phyloP scores from a whole-genome alignment of 1,140 invertebrate species.

The Bombus breviceps region DNA sequence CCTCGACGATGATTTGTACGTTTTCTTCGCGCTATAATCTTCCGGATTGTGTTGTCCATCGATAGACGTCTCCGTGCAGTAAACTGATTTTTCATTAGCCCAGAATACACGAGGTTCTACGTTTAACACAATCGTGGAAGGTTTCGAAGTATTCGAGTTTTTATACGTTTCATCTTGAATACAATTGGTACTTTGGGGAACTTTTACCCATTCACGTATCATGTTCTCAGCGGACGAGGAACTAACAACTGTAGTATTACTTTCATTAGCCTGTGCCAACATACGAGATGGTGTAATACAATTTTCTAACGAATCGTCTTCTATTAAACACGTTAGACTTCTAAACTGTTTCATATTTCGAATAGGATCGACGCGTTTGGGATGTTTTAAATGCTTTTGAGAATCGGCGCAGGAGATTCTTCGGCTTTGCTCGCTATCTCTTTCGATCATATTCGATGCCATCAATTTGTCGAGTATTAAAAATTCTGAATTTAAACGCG shows the following conservation, averaged over 20 bases:
- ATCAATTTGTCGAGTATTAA: constrained; percentile 19
- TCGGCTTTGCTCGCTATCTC: neutral
- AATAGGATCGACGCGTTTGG: neutral
- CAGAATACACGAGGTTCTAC: neutral
- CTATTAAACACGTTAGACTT: constrained; percentile 9
- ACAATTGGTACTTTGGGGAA: neutral
- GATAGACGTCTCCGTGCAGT: neutral
- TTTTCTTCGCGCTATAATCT: neutral
- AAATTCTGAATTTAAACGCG: constrained; percentile 20
- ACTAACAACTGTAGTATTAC: constrained; percentile 45
- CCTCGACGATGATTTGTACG: neutral
- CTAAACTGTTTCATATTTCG: neutral
- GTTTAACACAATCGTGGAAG: neutral
- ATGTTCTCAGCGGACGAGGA: constrained; percentile 65
- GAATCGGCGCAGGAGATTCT: neutral
- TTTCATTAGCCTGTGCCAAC: constrained; percentile 11
- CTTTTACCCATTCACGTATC: constrained; percentile 58
- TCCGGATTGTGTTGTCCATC: neutral
- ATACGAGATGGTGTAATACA: neutral
- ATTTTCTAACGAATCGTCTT: constrained; percentile 56
- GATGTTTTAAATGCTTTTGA: neutral
- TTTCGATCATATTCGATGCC: neutral
- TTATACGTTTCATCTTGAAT: neutral
- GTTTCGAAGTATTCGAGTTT: constrained; percentile 15
- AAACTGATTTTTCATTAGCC: neutral